Evolutionary conservation across 2,113 vertebrate genomes (phyloP).

Genomic region (Leptobrachium leishanense): DNA sequence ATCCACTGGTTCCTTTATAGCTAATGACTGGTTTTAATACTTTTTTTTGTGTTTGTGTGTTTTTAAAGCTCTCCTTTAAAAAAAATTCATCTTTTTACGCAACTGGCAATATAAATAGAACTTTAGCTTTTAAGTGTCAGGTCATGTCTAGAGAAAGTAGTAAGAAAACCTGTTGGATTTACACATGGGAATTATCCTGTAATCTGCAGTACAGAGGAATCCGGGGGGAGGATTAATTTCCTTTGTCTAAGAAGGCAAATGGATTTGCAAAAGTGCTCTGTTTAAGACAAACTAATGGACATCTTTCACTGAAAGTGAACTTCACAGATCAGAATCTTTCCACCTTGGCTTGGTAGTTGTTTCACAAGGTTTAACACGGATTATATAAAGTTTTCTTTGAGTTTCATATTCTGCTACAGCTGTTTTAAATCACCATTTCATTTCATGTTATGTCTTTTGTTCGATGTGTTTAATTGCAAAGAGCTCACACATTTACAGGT

Average conservation of each 20-base stretch:
- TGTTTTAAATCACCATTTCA: slow-evolving; percentile 32
- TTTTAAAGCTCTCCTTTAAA: slow-evolving; percentile 44
- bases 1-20: slow-evolving; percentile 60
- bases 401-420: slow-evolving; percentile 26
- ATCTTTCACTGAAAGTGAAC: slow-evolving; percentile 33
- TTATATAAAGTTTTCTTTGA: slow-evolving; percentile 42
- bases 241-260: slow-evolving; percentile 9
- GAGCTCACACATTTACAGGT: slow-evolving; percentile 3
- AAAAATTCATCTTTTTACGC: slow-evolving; percentile 52
- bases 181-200: slow-evolving; percentile 26
- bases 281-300: slow-evolving; percentile 20
- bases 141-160: slow-evolving; percentile 49
- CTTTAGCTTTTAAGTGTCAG: slow-evolving; percentile 44
- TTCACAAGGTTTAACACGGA: slow-evolving; percentile 35
- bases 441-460: slow-evolving; percentile 38
- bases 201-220: slow-evolving; percentile 16
- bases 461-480: slow-evolving; percentile 19
- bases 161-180: slow-evolving; percentile 41
- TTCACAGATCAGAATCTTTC: slow-evolving; percentile 17
- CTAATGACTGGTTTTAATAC: slow-evolving; percentile 47
- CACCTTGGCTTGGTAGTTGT: slow-evolving; percentile 43
- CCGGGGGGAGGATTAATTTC: slow-evolving; percentile 9
- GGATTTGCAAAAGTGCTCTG: slow-evolving; percentile 22
- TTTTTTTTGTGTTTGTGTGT: slow-evolving; percentile 17
- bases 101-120: slow-evolving; percentile 50